A percentile compares a stretch with the other conserved stretches of the same genome.
Evolutionary conservation across 2,888 invertebrate species (phyloP).

Genomic region (Pyrocoelia pectoralis): DNA sequence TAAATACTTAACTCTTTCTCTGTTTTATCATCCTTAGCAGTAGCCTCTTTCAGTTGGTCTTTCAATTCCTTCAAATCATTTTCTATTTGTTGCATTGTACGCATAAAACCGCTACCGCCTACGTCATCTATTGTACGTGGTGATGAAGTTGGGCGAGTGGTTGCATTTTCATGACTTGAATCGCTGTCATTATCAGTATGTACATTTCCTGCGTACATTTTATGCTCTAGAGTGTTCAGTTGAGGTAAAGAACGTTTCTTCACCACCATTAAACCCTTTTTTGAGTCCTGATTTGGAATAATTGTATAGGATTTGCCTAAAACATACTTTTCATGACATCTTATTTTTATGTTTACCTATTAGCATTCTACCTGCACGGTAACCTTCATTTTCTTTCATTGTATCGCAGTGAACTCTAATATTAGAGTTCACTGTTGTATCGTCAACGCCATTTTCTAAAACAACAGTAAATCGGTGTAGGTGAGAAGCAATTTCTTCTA

Average conservation of each 20-base stretch:
- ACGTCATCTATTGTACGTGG: too few relatives aligned
- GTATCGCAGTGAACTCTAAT: too few relatives aligned
- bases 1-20: too few relatives aligned
- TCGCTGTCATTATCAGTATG: background rate
- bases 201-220: background rate
- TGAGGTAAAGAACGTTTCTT: too few relatives aligned
- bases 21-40: background rate
- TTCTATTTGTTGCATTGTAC: slow-evolving; percentile 10
- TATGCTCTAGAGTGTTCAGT: background rate
- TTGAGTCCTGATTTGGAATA: background rate
- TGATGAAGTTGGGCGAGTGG: too few relatives aligned
- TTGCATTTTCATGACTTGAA: background rate
- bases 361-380: background rate
- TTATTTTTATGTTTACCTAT: background rate
- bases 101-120: background rate
- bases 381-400: too few relatives aligned
- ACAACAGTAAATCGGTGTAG: too few relatives aligned
- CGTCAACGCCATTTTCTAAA: too few relatives aligned
- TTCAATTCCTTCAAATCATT: slow-evolving; percentile 5
- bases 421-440: too few relatives aligned
- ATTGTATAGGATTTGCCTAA: background rate
- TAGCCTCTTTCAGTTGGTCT: background rate
- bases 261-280: too few relatives aligned
- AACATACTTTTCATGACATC: background rate
- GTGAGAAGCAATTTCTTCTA: too few relatives aligned